phyloP scores from a whole-genome alignment of 2,113 vertebrate genomes.

The Toxotes jaculatrix region DNA sequence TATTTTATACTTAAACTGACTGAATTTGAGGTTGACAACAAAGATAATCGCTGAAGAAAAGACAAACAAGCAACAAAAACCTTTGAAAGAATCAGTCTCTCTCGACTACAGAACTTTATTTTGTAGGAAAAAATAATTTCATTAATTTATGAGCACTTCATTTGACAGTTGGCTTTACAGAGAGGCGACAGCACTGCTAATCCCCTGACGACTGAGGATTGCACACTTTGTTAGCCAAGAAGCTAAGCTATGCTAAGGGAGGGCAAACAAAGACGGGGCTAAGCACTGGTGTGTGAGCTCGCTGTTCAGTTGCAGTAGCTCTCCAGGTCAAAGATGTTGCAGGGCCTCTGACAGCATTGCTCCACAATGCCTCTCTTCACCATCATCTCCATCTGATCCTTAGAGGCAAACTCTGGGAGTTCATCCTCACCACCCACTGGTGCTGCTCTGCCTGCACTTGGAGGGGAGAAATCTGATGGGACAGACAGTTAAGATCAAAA shows the following conservation, averaged over 20 bases:
- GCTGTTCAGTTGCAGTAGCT: slow-evolving; percentile 88
- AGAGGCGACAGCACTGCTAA: neutral
- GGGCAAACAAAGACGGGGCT: neutral
- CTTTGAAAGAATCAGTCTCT: neutral
- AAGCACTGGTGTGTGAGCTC: neutral
- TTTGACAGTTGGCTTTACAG: slow-evolving; percentile 15
- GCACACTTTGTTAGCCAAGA: neutral
- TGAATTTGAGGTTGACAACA: neutral
- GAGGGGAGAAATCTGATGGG: slow-evolving; percentile 50
- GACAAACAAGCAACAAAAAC: neutral
- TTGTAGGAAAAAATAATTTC: slow-evolving; percentile 46
- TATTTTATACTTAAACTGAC: neutral
- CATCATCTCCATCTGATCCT: slow-evolving; percentile 80
- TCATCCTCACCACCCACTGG: slow-evolving; percentile 68
- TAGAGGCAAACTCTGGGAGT: slow-evolving; percentile 76
- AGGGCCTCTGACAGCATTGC: slow-evolving; percentile 88
- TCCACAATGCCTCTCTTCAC: slow-evolving; percentile 90
- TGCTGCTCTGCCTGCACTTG: slow-evolving; percentile 71
- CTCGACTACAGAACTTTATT: slow-evolving; percentile 65
- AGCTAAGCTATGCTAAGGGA: slow-evolving; percentile 26
- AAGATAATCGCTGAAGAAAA: neutral
- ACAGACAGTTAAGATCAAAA: slow-evolving; percentile 8
- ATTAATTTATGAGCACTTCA: slow-evolving; percentile 2
- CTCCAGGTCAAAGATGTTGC: slow-evolving; percentile 88
- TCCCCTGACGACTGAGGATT: neutral